These are phyloP conservation scores for Poecilobothrus nobilitatus DNA, from an alignment of 2,888 invertebrate species.

Conservation along the genomic window DNA sequence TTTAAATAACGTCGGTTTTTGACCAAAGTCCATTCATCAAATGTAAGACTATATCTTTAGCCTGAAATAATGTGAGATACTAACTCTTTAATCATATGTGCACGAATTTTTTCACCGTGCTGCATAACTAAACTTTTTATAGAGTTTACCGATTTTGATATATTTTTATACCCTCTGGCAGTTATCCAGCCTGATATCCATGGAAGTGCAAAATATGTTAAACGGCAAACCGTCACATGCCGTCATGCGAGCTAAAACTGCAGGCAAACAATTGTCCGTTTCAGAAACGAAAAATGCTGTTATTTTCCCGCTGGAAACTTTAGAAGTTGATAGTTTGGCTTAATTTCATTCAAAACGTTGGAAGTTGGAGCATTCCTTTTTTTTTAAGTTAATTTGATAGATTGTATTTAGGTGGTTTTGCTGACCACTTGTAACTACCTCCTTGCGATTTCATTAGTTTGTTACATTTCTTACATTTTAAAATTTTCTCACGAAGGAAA, in stretches of 20 bases:
- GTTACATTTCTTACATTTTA: neutral
- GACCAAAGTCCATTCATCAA: slow-evolving; percentile 21
- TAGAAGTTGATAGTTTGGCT: too few relatives aligned
- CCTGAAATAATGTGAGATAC: neutral
- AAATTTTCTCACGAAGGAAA: neutral
- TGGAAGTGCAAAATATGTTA: too few relatives aligned
- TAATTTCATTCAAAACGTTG: too few relatives aligned
- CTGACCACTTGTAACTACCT: too few relatives aligned
- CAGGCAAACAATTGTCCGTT: slow-evolving; percentile 4
- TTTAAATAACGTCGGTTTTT: slow-evolving; percentile 12
- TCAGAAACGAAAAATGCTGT: too few relatives aligned
- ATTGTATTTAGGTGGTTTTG: too few relatives aligned
- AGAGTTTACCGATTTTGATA: neutral
- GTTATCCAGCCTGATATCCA: neutral
- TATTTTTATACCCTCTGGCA: neutral
- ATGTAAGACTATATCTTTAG: slow-evolving; percentile 15
- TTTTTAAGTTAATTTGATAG: too few relatives aligned
- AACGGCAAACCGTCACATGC: neutral
- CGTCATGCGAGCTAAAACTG: neutral
- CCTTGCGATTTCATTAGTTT: neutral
- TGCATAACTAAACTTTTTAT: neutral
- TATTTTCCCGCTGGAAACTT: too few relatives aligned
- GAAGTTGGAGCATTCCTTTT: too few relatives aligned
- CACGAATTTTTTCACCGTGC: too few relatives aligned
- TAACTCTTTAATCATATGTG: too few relatives aligned